phyloP scores from a whole-genome alignment of 2,113 vertebrate genomes.

The Blennius ocellaris region DNA sequence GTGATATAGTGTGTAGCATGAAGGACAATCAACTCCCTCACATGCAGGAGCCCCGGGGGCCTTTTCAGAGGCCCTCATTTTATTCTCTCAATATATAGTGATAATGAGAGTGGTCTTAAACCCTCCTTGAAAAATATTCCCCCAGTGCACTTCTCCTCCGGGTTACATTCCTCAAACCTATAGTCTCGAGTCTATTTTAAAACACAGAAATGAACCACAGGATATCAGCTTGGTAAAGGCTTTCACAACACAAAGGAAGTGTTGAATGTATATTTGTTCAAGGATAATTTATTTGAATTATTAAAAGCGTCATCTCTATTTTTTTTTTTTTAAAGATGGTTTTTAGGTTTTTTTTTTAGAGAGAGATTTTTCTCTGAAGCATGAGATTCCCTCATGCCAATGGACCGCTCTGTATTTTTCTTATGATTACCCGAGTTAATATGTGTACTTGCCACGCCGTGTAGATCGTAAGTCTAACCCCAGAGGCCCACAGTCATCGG shows the following conservation, averaged over 20 bases:
- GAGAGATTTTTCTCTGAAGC: conserved; percentile 22
- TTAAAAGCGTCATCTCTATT: conserved; percentile 4
- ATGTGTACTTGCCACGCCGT: conserved; percentile 30
- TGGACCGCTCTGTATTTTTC: conserved; percentile 33
- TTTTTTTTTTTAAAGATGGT: conserved; percentile 2
- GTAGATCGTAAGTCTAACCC: conserved; percentile 49
- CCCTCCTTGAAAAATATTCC: conserved; percentile 38
- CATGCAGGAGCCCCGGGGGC: conserved; percentile 51
- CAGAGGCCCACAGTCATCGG: conserved; percentile 57
- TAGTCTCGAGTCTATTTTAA: conserved; percentile 25
- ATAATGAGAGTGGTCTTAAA: conserved; percentile 66
- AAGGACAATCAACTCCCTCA: conserved; percentile 58
- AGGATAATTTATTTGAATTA: conserved; percentile 20
- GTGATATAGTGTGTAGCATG: conserved; percentile 67
- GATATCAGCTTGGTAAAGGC: conserved; percentile 1
- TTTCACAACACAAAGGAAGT: background rate
- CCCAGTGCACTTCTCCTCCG: conserved; percentile 6
- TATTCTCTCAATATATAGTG: conserved; percentile 61
- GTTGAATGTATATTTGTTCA: conserved; percentile 11
- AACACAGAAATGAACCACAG: conserved; percentile 13
- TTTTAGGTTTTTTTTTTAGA: conserved; percentile 13
- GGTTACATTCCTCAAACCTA: conserved; percentile 33
- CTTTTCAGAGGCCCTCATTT: conserved; percentile 58
- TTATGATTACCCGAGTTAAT: conserved; percentile 40
- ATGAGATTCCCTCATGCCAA: conserved; percentile 23